Base-by-base conservation (phyloP, 2,797 vertebrate genomes). In the Erithacus rubecula region DNA sequence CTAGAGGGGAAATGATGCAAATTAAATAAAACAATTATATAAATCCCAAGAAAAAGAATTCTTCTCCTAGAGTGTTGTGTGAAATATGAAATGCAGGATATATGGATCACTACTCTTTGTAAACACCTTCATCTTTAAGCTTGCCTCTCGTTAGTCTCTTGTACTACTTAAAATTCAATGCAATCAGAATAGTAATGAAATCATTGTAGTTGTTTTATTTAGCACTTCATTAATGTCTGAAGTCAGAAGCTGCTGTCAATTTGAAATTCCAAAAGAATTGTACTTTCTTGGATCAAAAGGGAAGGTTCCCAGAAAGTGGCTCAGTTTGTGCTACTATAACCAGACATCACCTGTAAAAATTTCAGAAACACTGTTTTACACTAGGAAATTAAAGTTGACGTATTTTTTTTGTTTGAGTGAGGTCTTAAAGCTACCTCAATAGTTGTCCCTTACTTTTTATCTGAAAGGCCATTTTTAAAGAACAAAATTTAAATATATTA, bases 71-170 rank as follows among this genome's bases (percentile, higher is more conserved):
- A 83, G 6, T 11, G 9, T 7, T 75, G 21, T 65, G 20, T 82
- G 32, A 83, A 89, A 51, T 41, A 62, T 36, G 18, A 93, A 60
- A 71, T 34, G 23, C 6, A 63, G 36, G 11, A 44, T 17, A 39
- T 5, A 34, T 26, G 22, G 30, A 51, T 13, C 12, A 47, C 0
- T 52, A 16, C 34, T 79, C 24, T 82, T 46, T 64, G n/a, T 60
- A 92, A 84, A 67, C 5, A 83, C 5, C 5, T 69, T 39, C 1
- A 41, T n/a, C 26, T 76, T 86, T 69, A 56, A 83, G 79, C 12
- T 39, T 67, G 15, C 12, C 52, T 67, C 29, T 46, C 0, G 0
- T 30, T 3, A 1, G 37, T 92, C 8, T 55, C 39, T 44, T 58
- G 14, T 32, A 69, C 24, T 51, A 58, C 5, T 68, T 75, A 62